Evolutionary conservation across 2,888 invertebrate genomes (phyloP), one percentile per base, ranked within the genome.

Genomic region (Syrista parreyssii): DNA sequence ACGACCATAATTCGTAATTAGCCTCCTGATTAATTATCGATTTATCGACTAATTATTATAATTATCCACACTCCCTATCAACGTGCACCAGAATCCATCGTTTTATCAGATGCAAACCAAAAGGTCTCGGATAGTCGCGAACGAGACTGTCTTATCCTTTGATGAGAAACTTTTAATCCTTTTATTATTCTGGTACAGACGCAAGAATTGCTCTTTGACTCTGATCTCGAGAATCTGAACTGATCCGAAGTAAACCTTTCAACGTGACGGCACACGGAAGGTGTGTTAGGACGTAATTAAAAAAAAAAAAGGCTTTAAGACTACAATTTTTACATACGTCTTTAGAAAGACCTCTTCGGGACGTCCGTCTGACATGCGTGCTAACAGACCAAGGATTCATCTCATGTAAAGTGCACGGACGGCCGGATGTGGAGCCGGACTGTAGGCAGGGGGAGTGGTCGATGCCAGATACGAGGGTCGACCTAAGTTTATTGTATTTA

Each of bases 21-120:
- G 87, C 84, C 86, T 85, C 79, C 88, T 87, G 89, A 89, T 90
- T 90, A 90, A 90, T 90, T 89, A 88, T 88, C 89, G 89, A 89
- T 89, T 88, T 88, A 89, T 89, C 88, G 86, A 80, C 86, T 88
- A 89, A 90, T 90, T 89, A 89, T 89, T 85, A 86, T 89, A 89
- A 89, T 88, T 88, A 88, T 85, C 78, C 73, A 71, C 12, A 12
- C 11, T 71, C 71, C 32, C 31, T 12, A 6, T 55, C 40, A 71
- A 71, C 71, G 71, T 71, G 71, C 71, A 32, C 71, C 71, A 23
- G 71, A 71, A 71, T 71, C 71, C 71, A 31, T 12, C 31, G 71
- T 23, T 33, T 31, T 71, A 71, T 55, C 55, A 55, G 55, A 55
- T 55, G 55, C 55, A 55, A 55, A 2, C 55, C 9, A 23, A 55